Percentiles rank a stretch among this genome's conserved stretches.
Evolutionary conservation across 2,888 invertebrate species (phyloP).

Genomic region (Pheosia gnoma): DNA sequence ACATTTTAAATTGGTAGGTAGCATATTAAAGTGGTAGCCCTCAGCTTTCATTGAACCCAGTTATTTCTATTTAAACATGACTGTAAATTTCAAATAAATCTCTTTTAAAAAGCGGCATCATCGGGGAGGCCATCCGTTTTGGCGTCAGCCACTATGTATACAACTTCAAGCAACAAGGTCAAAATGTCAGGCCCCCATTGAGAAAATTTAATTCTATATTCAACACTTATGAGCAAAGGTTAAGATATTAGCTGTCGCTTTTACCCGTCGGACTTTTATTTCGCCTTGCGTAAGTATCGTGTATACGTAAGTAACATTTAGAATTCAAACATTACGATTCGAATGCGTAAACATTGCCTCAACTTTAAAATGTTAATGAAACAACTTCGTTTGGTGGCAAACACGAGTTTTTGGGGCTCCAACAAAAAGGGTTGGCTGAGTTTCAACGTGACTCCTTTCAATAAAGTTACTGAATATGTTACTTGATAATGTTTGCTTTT

Average conservation of each 20-base stretch:
- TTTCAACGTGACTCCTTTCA: no score
- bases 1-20: no score
- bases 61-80: no score
- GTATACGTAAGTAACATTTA: constrained; percentile 20
- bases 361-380: constrained; percentile 31
- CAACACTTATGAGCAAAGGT: background rate
- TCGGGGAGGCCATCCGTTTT: no score
- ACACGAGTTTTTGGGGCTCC: constrained; percentile 32
- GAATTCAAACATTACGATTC: constrained; percentile 37
- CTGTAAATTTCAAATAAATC: no score
- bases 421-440: background rate
- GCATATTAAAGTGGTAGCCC: no score
- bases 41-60: no score
- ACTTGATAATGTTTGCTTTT: no score
- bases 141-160: no score
- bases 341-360: constrained; percentile 29
- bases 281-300: constrained; percentile 19
- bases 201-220: background rate
- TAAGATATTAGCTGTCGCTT: constrained; percentile 11
- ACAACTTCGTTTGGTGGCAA: constrained; percentile 34
- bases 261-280: constrained; percentile 29
- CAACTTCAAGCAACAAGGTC: no score
- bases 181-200: background rate
- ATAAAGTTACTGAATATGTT: no score
- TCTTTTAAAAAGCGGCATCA: no score